Base-by-base conservation (phyloP, 92 coral and sea anemone genomes). In the Heliopora coerulea region DNA sequence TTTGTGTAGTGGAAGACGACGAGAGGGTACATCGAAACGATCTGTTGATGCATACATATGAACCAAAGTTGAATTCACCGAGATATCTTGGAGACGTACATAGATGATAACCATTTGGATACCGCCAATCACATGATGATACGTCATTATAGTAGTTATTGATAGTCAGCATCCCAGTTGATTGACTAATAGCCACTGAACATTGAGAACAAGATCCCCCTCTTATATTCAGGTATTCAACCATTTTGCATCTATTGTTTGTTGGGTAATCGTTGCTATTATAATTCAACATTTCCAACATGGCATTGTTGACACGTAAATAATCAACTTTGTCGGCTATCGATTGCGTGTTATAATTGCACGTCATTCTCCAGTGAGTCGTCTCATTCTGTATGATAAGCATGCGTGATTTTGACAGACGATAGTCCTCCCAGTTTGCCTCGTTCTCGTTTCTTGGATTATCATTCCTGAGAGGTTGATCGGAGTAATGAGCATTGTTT, bases 391-490 rank as follows among this genome's bases (percentile, higher is more conserved):
- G 35, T 28, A 59, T 59, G 27, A 33, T 28, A 30, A 21, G 18
- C 31, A 59, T 28, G 31, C 65, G 31, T 59, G 65, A 33, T 30
- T 59, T 59, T 7, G 65, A 59, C 41, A 59, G 28, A 21, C 65
- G 65, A 59, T 59, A 59, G 28, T 59, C 65, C 21, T 59, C 26
- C 65, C 65, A 59, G 17, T 30, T 59, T 12, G 65, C 34, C 31
- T 59, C 35, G 17, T 59, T 19, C 11, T 28, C 23, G 35, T 28
- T 59, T 28, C 65, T 24, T 59, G 65, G 65, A 10, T 6, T 6
- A 28, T 59, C 65, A 19, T 13, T 6, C 18, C 24, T 17, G 1
- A 59, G 35, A 3, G 20, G 39, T 3, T 5, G 1, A 28, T 30
- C 18, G 0, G 17, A 21, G 28, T 27, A 59, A 28, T 59, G 65